Percentiles rank a stretch among this genome's conserved stretches.
Conservation (phyloP, 2,888 invertebrate species). For the Copidosoma aretas region DNA sequence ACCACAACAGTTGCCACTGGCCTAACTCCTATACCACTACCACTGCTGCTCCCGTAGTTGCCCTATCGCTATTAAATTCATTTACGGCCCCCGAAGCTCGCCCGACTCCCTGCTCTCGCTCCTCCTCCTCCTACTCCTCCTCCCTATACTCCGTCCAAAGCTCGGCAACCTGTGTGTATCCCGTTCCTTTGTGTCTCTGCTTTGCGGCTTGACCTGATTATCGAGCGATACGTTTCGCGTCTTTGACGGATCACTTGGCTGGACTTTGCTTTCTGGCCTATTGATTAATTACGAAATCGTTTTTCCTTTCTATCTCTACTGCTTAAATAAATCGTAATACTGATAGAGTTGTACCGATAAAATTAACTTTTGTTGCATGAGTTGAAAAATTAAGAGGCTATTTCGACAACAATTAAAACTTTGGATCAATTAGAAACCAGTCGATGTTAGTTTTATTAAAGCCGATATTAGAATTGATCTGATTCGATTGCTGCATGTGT, state of each 20-base stretch:
- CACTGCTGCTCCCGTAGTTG: slow-evolving; percentile 42
- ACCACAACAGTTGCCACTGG: slow-evolving; percentile 15
- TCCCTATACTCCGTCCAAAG: too few relatives aligned
- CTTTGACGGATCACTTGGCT: too few relatives aligned
- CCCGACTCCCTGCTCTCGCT: not conserved
- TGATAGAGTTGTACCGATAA: too few relatives aligned
- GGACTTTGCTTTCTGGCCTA: too few relatives aligned
- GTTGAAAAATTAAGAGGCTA: too few relatives aligned
- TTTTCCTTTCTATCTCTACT: not conserved
- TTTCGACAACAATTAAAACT: too few relatives aligned
- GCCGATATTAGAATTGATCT: too few relatives aligned
- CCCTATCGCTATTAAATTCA: slow-evolving; percentile 50
- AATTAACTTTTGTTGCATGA: too few relatives aligned
- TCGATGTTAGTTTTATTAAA: too few relatives aligned
- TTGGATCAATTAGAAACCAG: too few relatives aligned
- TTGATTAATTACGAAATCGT: not conserved
- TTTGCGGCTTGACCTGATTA: slow-evolving; percentile 32
- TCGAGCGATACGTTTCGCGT: not conserved
- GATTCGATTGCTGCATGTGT: too few relatives aligned
- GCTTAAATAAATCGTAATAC: not conserved
- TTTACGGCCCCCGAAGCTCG: slow-evolving; percentile 20
- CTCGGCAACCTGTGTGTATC: not conserved
- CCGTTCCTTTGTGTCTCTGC: slow-evolving; percentile 41
- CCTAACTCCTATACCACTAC: not conserved
- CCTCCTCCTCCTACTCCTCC: not conserved